Percentiles rank a stretch among this genome's conserved stretches.
These are phyloP conservation scores for Columba janthina DNA, from an alignment of 2,113 vertebrate species.

Conservation along the genomic window DNA sequence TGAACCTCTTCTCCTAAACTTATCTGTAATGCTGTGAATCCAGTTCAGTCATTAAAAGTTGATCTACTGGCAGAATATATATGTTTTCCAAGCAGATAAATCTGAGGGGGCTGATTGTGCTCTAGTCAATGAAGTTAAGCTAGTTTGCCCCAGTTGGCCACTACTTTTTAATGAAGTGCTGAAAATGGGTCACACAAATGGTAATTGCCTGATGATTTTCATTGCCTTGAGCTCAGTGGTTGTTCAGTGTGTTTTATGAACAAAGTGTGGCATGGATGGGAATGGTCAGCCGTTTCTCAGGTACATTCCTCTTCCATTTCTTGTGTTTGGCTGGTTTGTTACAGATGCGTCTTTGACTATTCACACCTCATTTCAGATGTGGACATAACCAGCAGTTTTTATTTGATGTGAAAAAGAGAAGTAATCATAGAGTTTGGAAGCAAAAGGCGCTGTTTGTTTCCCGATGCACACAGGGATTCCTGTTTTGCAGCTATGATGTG, in stretches of 20 bases:
- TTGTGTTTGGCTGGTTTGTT: neutral
- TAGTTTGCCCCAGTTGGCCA: neutral
- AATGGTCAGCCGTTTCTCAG: neutral
- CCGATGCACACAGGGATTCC: constrained; percentile 49
- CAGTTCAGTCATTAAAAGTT: neutral
- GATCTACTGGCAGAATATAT: neutral
- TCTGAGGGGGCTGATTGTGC: neutral
- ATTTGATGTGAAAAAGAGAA: constrained; percentile 30
- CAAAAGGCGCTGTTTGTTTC: constrained; percentile 37
- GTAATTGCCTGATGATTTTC: constrained; percentile 31
- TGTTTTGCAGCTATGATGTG: constrained; percentile 14
- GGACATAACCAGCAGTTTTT: neutral
- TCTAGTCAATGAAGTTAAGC: neutral
- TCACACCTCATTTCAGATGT: neutral
- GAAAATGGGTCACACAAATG: constrained; percentile 17
- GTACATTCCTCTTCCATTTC: neutral
- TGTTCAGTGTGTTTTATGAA: neutral
- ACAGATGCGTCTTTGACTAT: neutral
- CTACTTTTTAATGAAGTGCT: constrained; percentile 1
- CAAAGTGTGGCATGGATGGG: neutral
- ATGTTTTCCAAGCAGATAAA: neutral
- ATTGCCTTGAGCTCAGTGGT: neutral
- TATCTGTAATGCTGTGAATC: neutral
- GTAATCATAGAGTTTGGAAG: neutral
- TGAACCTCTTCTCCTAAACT: neutral